Evolutionary conservation across 2,888 invertebrate species (phyloP), one percentile per base, ranked within the genome.

Genomic region (Stenotaenia linearis): DNA sequence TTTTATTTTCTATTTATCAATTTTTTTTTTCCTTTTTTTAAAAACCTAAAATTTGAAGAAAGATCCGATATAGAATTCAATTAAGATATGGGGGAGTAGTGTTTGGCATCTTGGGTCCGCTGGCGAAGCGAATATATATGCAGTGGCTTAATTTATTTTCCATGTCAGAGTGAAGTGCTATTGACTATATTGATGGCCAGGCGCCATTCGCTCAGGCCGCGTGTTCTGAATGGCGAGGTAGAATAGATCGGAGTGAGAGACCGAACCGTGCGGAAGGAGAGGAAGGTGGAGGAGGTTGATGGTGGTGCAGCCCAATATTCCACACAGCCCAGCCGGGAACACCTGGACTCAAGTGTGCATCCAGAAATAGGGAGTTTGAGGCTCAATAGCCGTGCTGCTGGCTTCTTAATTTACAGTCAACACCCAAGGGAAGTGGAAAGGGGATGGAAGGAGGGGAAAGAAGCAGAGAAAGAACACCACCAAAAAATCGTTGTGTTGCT

Each of bases 131-230:
- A 25, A 69, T 69, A 69, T 69, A 69, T 69, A 69, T 69, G 69
- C 69, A 69, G 69, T 69, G 69, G 28, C 75, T 77, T 77, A 77
- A 77, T 77, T 77, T 77, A 77, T 77, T 77, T 77, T 77, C 77
- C 77, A 77, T 77, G 77, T 77, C 77, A 37, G 77, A 77, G 40
- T 45, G 77, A 77, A 77, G 45, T 77, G 77, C 77, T 77, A 77
- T 77, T 77, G 77, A 77, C 77, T 77, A 37, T 45, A 77, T 77
- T 77, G 77, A 77, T 77, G 77, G 69, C 69, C 77, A 45, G 40
- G 45, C 77, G 77, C 28, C 77, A 77, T 77, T 77, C 40, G 69
- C 69, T 69, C 69, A 69, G 69, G 69, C 69, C 69, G 69, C 69
- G 69, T 69, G 69, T 69, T 69, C 69, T 69, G 69, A 69, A 69